Conservation (phyloP, 2,797 vertebrate species). For the Thripadectes ignobilis region DNA sequence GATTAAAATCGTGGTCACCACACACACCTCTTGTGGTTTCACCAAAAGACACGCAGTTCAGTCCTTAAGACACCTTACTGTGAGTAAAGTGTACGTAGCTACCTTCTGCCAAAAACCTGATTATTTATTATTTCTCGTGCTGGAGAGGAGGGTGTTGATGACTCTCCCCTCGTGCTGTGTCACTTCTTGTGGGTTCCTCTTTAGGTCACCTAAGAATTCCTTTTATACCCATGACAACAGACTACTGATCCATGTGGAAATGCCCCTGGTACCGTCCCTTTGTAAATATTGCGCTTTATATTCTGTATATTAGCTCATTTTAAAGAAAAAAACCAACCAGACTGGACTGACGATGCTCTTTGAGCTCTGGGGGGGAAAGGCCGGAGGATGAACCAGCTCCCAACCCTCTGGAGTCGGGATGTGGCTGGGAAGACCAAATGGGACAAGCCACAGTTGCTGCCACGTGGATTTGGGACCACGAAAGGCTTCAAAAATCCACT, state of each 20-base stretch:
- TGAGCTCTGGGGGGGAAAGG: background rate
- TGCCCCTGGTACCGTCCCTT: constrained; percentile 68
- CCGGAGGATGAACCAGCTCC: background rate
- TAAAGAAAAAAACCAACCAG: constrained; percentile 49
- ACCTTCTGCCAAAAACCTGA: background rate
- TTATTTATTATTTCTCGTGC: constrained; percentile 47
- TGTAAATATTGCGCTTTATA: constrained; percentile 82
- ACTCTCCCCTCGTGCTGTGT: constrained; percentile 11
- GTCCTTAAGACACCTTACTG: background rate
- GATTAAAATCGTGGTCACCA: background rate
- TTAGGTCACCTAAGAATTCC: constrained; percentile 7
- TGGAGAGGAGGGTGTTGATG: background rate
- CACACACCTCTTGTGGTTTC: background rate
- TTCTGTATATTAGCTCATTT: constrained; percentile 82
- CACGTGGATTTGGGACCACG: background rate
- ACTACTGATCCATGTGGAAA: constrained; percentile 71
- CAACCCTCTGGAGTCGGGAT: background rate
- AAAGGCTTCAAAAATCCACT: background rate
- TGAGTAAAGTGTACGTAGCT: background rate
- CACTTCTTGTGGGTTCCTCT: constrained; percentile 46
- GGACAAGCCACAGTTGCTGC: fast-evolving
- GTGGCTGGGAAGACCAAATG: background rate
- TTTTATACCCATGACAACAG: constrained; percentile 62
- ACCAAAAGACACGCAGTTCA: background rate
- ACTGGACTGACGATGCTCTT: constrained; percentile 3